Evolutionary conservation across 2,113 vertebrate species (phyloP), one percentile per base, ranked within the genome.

Genomic region (Hydrolagus affinis): DNA sequence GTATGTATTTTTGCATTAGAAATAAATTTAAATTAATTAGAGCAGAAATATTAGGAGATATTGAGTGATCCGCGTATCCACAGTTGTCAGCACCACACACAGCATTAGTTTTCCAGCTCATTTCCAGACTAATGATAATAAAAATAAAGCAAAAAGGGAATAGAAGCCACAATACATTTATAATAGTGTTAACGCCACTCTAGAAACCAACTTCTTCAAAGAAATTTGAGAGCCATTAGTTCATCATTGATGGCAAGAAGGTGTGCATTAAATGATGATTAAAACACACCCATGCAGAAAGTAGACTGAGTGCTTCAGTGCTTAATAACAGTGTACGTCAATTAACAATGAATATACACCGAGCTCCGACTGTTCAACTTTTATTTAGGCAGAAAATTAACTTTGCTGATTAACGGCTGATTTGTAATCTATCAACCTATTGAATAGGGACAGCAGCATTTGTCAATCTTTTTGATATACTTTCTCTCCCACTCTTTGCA

Each of bases 41-140:
- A 83, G 78, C 60, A 32, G 60, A 83, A 83, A 66, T 83, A 83
- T 83, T 19, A 83, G 62, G 17, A 44, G 28, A 32, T 30, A 32
- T 17, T 21, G 62, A 83, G 62, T 66, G 60, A 83, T 68, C 28
- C 30, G 78, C 28, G 17, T 66, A 17, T 83, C 66, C 60, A 83
- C 15, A 19, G 78, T 68, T 68, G 62, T 66, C 60, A 32, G 62
- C 62, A 83, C 25, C 25, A 68, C 12, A 68, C 12, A 4, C 25
- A 10, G 25, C 32, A 83, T 83, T 83, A 68, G 78, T 30, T 83
- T 66, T 83, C 62, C 25, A 83, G 60, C 32, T 83, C 25, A 68
- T 83, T 83, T 83, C 60, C 78, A 83, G 62, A 66, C 60, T 83
- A 83, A 83, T 83, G 59, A 66, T 28, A 83, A 62, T 28, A 78